A percentile compares a stretch with the other conserved stretches of the same genome.
phyloP scores from a whole-genome alignment of 2,113 vertebrate species.

The Clarias batrachus region DNA sequence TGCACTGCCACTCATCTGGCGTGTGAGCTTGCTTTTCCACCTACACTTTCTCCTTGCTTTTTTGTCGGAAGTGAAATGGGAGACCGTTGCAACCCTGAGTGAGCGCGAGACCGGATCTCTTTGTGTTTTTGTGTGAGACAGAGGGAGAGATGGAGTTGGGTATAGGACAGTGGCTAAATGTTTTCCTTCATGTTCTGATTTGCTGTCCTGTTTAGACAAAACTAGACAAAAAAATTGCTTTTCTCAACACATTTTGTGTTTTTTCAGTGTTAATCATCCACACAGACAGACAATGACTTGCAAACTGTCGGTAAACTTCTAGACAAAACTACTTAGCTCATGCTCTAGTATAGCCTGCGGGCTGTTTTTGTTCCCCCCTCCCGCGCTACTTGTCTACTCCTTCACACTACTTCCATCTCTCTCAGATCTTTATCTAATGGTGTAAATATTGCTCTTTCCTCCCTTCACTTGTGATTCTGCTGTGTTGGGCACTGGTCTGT shows the following conservation, averaged over 20 bases:
- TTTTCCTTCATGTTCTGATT: background rate
- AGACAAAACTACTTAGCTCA: background rate
- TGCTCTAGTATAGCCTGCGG: background rate
- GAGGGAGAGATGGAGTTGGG: background rate
- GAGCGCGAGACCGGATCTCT: slow-evolving; percentile 17
- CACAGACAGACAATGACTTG: background rate
- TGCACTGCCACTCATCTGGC: background rate
- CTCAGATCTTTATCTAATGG: background rate
- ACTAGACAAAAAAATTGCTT: background rate
- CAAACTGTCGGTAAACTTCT: background rate
- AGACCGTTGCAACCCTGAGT: slow-evolving; percentile 16
- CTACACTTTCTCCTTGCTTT: slow-evolving; percentile 20
- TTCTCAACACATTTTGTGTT: background rate
- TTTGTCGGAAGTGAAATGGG: slow-evolving; percentile 43
- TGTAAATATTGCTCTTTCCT: background rate
- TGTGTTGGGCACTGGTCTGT: background rate
- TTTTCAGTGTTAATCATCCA: slow-evolving; percentile 7
- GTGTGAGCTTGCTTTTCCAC: slow-evolving; percentile 9
- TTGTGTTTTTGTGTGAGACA: slow-evolving; percentile 18
- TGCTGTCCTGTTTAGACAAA: background rate
- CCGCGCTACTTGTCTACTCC: background rate
- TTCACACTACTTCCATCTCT: background rate
- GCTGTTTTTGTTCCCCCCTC: background rate
- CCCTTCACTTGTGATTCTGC: background rate
- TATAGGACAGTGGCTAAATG: background rate